These are phyloP conservation scores for Diadumene lineata DNA, from an alignment of 92 coral and sea anemone genomes.

Conservation along the genomic window DNA sequence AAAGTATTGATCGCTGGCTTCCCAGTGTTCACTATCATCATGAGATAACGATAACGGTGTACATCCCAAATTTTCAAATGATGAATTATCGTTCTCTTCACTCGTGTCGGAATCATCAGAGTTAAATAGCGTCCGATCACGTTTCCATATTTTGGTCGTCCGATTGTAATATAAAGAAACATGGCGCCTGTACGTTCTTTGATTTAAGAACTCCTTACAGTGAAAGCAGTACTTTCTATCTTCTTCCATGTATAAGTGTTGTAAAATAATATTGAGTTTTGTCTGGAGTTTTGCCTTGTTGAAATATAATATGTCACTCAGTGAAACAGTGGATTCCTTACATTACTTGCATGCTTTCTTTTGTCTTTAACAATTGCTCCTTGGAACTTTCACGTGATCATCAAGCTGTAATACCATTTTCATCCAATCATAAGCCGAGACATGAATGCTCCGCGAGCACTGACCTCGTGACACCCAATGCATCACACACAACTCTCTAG, in stretches of 20 bases:
- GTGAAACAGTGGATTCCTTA: too few species aligned
- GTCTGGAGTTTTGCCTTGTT: too few species aligned
- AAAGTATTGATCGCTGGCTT: too few species aligned
- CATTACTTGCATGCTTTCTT: too few species aligned
- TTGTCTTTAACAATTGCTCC: too few species aligned
- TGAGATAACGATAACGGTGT: too few species aligned
- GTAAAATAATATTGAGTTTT: background rate
- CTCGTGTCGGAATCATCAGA: too few species aligned
- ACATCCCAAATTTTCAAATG: too few species aligned
- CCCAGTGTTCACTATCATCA: too few species aligned
- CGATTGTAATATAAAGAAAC: conserved; percentile 7
- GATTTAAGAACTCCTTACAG: conserved; percentile 12
- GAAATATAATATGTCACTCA: too few species aligned
- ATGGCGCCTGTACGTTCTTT: conserved; percentile 9
- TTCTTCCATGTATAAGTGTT: background rate
- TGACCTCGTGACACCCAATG: too few species aligned
- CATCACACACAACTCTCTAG: too few species aligned
- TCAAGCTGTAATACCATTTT: background rate
- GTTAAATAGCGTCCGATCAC: background rate
- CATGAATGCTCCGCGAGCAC: background rate
- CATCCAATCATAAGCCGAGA: conserved; percentile 7
- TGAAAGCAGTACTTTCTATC: conserved; percentile 10
- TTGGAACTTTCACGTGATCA: background rate
- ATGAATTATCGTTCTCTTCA: conserved; percentile 5
- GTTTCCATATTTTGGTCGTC: background rate